phyloP scores from a whole-genome alignment of 2,113 vertebrate species.

The Pachycephala philippinensis region DNA sequence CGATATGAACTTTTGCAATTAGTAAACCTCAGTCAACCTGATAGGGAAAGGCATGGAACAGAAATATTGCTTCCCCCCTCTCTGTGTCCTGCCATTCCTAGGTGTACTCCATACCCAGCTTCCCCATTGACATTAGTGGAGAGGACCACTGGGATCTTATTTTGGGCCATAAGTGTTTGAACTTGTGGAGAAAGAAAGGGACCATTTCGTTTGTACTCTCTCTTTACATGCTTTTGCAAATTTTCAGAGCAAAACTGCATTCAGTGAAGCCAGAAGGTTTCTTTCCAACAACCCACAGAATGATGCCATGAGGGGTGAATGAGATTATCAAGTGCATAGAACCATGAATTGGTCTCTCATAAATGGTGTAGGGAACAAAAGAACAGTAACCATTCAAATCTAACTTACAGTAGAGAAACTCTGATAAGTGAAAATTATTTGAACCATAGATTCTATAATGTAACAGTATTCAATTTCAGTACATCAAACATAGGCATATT shows the following conservation, averaged over 20 bases:
- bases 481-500: neutral
- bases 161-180: neutral
- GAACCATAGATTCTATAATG: neutral
- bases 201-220: neutral
- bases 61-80: fast-evolving
- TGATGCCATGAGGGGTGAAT: neutral
- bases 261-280: neutral
- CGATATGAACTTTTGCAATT: neutral
- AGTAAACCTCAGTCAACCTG: neutral
- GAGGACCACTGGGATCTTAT: neutral
- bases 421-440: neutral
- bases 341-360: neutral
- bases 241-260: neutral
- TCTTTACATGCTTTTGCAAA: neutral
- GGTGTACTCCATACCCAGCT: neutral
- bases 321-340: neutral
- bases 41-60: neutral
- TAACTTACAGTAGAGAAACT: neutral
- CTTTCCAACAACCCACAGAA: neutral
- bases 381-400: neutral
- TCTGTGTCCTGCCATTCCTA: neutral
- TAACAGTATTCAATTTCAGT: neutral
- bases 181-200: neutral
- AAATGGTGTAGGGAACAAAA: neutral
- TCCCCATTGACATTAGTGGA: neutral